These are phyloP conservation scores for Celastrina argiolus DNA, from an alignment of 2,888 invertebrate genomes.

Conservation along the genomic window DNA sequence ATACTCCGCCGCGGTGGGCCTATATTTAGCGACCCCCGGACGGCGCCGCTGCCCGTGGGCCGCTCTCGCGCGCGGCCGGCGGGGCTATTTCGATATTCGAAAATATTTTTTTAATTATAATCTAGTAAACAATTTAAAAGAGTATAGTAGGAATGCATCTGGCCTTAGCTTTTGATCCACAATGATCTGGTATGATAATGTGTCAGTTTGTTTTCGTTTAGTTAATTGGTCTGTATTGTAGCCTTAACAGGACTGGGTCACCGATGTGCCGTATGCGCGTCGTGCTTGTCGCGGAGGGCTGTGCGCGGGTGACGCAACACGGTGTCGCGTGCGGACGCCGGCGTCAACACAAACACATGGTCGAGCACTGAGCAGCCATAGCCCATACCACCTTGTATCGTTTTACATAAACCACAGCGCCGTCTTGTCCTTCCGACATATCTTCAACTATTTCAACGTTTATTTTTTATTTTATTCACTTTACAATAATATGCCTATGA, in stretches of 20 bases:
- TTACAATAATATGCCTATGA: too few species aligned
- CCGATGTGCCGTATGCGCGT: neutral
- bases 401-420: neutral
- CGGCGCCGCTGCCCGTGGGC: constrained; percentile 14
- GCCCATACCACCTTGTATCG: neutral
- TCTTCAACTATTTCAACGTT: too few species aligned
- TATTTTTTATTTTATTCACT: too few species aligned
- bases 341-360: neutral
- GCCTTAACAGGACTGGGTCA: neutral
- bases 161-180: too few species aligned
- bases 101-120: neutral
- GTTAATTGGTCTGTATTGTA: neutral
- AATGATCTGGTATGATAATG: too few species aligned
- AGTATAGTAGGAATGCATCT: neutral
- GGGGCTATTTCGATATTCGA: neutral
- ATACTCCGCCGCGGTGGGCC: constrained; percentile 39
- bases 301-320: too few species aligned
- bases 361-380: too few species aligned
- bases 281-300: too few species aligned
- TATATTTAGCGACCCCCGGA: constrained; percentile 39
- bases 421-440: too few species aligned
- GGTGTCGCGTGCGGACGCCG: too few species aligned
- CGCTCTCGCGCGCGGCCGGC: neutral
- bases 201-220: neutral
- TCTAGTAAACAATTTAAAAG: neutral